A percentile compares a stretch with the other conserved stretches of the same genome.
phyloP scores from a whole-genome alignment of 2,888 invertebrate genomes.

The Cynaeus angustus region DNA sequence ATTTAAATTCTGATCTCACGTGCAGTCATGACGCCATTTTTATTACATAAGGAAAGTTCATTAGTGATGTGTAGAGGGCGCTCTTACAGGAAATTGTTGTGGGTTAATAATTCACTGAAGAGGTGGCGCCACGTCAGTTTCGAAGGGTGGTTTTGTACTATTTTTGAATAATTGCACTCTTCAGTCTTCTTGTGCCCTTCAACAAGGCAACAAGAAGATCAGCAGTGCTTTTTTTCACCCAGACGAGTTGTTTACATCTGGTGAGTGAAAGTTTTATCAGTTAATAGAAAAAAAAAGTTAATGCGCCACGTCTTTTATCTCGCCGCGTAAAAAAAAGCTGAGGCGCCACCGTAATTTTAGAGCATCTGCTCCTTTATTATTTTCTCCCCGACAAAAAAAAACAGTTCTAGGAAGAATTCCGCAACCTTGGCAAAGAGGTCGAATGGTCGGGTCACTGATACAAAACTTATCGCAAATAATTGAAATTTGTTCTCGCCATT shows the following conservation, averaged over 20 bases:
- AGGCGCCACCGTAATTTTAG: constrained; percentile 38
- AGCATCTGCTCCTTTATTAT: constrained; percentile 25
- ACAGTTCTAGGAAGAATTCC: constrained; percentile 32
- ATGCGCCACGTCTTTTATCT: constrained; percentile 11
- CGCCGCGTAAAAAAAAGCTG: constrained; percentile 25
- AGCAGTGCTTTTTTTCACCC: not conserved
- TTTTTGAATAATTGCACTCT: constrained; percentile 47
- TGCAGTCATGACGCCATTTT: constrained; percentile 10
- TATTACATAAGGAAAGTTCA: not conserved
- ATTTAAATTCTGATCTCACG: constrained; percentile 15
- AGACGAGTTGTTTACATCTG: constrained; percentile 6
- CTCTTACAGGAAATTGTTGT: constrained; percentile 13
- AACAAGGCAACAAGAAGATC: constrained; percentile 39
- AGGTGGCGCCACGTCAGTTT: constrained; percentile 5
- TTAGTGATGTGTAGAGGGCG: constrained; percentile 1
- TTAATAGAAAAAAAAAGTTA: constrained; percentile 15
- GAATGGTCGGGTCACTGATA: constrained; percentile 40
- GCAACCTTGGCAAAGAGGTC: constrained; percentile 43
- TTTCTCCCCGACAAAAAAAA: constrained; percentile 13
- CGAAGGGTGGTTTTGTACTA: constrained; percentile 46
- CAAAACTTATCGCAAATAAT: constrained; percentile 40
- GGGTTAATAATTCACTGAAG: not conserved
- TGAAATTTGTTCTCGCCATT: constrained; percentile 42
- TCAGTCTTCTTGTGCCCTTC: constrained; percentile 52
- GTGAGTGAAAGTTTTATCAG: constrained; percentile 18